Conservation (phyloP, 2,113 vertebrate species). For the Microtus montanus region DNA sequence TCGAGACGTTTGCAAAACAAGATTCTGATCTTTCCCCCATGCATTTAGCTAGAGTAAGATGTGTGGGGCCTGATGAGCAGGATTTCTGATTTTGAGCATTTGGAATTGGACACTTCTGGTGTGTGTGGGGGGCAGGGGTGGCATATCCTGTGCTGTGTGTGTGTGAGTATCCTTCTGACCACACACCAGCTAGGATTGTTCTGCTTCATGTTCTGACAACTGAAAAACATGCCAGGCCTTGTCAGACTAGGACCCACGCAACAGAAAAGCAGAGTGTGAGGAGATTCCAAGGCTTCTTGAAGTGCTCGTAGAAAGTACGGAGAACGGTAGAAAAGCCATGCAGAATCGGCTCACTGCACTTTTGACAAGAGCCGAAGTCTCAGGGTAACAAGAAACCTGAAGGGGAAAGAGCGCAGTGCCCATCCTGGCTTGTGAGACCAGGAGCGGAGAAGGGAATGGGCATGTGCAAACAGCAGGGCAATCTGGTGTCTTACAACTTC, state of each 20-base stretch:
- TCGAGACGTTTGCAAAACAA: slow-evolving; percentile 18
- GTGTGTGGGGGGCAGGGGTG: too few relatives aligned
- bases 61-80: neutral
- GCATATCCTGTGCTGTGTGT: neutral
- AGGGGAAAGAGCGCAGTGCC: neutral
- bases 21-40: slow-evolving; percentile 1
- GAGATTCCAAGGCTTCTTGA: neutral
- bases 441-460: neutral
- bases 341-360: neutral
- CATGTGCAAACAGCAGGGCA: neutral
- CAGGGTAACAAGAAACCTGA: neutral
- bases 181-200: neutral
- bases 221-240: neutral
- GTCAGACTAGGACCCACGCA: neutral
- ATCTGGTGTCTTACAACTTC: neutral
- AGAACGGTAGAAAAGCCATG: neutral
- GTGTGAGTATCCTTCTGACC: neutral
- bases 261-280: neutral
- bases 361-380: slow-evolving; percentile 28
- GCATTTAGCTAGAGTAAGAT: neutral
- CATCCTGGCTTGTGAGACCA: neutral
- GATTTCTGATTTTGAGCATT: slow-evolving; percentile 22
- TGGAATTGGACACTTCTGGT: neutral
- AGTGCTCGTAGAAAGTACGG: neutral
- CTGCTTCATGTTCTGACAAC: neutral